Conservation (phyloP, 2,113 vertebrate genomes). For the Mus spicilegus region DNA sequence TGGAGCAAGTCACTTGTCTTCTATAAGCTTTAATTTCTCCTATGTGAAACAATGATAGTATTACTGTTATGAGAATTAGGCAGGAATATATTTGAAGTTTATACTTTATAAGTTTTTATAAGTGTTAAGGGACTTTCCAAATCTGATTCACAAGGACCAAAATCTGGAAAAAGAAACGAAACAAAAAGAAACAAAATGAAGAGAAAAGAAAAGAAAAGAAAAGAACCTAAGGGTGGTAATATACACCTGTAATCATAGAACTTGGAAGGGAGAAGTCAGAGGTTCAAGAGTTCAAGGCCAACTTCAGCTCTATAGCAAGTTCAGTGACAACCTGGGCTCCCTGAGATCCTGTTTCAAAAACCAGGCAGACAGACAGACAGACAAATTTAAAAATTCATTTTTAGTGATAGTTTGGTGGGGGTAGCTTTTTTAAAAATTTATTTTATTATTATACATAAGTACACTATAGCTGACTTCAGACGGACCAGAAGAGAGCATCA, state of each 20-base stretch:
- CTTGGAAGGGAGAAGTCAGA: neutral
- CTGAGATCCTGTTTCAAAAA: neutral
- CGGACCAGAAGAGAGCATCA: no score
- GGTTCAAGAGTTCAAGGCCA: neutral
- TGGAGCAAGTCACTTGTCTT: neutral
- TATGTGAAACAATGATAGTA: neutral
- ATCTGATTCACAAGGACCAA: neutral
- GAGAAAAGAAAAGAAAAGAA: neutral
- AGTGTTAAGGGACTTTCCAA: neutral
- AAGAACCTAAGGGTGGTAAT: no score
- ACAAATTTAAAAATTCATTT: neutral
- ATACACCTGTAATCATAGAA: neutral
- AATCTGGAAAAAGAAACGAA: neutral
- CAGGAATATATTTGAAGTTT: slow-evolving; percentile 29
- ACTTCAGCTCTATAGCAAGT: neutral
- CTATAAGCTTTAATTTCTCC: slow-evolving; percentile 3
- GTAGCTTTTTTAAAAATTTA: no score
- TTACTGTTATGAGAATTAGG: neutral
- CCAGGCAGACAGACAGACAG: neutral
- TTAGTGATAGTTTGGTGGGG: neutral
- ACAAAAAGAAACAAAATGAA: no score
- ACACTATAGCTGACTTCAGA: no score
- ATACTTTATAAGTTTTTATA: neutral
- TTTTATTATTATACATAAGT: no score
- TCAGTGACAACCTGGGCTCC: neutral